Evolutionary conservation across 2,888 invertebrate genomes (phyloP).

Genomic region (Ceriagrion tenellum): DNA sequence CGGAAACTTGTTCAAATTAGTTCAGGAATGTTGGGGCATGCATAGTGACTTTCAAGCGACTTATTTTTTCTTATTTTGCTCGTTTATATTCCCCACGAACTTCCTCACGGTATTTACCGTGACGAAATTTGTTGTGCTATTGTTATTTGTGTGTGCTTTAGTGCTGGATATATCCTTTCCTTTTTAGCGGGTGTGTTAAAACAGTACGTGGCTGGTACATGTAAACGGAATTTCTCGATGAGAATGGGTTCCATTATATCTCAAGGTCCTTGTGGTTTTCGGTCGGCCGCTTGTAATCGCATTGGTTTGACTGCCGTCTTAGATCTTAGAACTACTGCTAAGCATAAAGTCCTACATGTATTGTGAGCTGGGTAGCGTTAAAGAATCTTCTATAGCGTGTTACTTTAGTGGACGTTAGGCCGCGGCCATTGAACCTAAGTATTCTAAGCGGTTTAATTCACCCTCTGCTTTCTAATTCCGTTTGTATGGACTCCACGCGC

Average conservation of each 20-base stretch:
- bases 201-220: neutral
- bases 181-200: neutral
- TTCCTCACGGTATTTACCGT: neutral
- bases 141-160: neutral
- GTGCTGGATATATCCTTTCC: neutral
- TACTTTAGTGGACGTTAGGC: neutral
- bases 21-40: neutral
- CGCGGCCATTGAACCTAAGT: neutral
- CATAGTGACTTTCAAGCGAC: neutral
- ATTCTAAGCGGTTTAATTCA: neutral
- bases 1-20: neutral
- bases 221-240: neutral
- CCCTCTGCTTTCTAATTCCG: neutral
- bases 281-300: neutral
- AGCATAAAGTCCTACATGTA: neutral
- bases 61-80: neutral
- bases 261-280: slow-evolving; percentile 47
- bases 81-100: neutral
- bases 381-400: neutral
- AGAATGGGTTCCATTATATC: slow-evolving; percentile 13
- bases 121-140: neutral
- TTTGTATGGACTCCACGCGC: neutral
- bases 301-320: neutral
- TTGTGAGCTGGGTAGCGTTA: neutral
- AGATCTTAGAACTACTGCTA: neutral